These are phyloP conservation scores for Oryzias dopingdopingensis DNA, from an alignment of 2,797 vertebrate genomes.

Conservation along the genomic window DNA sequence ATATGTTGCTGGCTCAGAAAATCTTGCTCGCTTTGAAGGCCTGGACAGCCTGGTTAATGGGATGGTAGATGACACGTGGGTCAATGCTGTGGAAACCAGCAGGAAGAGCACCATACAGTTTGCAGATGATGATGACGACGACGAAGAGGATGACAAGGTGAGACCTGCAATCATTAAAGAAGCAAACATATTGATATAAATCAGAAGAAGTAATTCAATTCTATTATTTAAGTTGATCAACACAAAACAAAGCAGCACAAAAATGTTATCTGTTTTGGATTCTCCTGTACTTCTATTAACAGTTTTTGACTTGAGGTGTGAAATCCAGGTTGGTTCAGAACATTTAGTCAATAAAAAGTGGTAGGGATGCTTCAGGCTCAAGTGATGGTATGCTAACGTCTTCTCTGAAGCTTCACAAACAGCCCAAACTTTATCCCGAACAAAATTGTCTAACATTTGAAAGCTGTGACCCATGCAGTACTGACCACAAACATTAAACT, in stretches of 20 bases:
- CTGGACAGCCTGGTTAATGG: slow-evolving; percentile 90
- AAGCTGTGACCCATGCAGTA: not conserved
- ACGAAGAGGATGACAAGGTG: slow-evolving; percentile 88
- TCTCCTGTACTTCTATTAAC: no score
- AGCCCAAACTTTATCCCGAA: not conserved
- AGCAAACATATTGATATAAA: no score
- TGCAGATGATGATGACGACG: slow-evolving; percentile 88
- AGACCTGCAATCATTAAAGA: slow-evolving; percentile 19
- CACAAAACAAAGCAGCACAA: no score
- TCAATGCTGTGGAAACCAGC: slow-evolving; percentile 78
- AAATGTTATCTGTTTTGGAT: no score
- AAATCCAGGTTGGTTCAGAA: no score
- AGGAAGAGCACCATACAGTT: slow-evolving; percentile 96
- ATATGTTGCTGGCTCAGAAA: slow-evolving; percentile 75
- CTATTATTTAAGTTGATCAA: no score
- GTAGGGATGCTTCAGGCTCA: not conserved
- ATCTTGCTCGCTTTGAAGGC: slow-evolving; percentile 89
- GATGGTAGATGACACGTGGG: slow-evolving; percentile 90
- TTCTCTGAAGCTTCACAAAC: not conserved
- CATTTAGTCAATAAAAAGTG: not conserved
- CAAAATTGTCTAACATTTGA: slow-evolving; percentile 1
- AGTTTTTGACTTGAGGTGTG: no score
- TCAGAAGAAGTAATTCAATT: no score
- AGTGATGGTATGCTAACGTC: not conserved
- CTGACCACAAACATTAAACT: no score